Percentiles rank a stretch among this genome's conserved stretches.
Conservation (phyloP, 2,113 vertebrate genomes). For the Tympanuchus pallidicinctus region DNA sequence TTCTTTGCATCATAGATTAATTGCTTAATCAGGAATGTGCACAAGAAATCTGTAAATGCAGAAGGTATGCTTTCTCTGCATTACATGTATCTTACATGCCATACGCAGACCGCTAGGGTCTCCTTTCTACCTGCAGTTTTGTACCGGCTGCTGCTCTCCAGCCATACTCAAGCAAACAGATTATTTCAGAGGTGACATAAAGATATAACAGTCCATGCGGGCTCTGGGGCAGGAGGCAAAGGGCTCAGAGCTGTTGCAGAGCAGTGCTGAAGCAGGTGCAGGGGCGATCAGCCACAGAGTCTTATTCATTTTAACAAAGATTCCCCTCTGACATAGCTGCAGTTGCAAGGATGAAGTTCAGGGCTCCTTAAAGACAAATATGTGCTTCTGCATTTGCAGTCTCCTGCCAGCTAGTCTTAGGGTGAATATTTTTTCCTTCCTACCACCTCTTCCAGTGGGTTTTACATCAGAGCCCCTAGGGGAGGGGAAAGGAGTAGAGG, state of each 20-base stretch:
- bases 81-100: fast-evolving
- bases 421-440: background rate
- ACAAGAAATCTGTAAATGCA: background rate
- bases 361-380: background rate
- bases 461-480: background rate
- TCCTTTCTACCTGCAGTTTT: background rate
- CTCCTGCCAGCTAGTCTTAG: background rate
- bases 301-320: background rate
- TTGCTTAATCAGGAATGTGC: background rate
- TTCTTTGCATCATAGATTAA: background rate
- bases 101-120: background rate
- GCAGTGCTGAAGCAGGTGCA: fast-evolving
- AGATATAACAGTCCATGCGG: fast-evolving
- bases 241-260: background rate
- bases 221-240: background rate
- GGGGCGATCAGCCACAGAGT: fast-evolving
- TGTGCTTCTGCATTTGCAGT: background rate
- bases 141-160: background rate
- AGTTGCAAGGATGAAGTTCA: background rate
- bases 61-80: background rate
- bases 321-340: background rate
- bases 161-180: background rate
- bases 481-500: background rate
- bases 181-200: background rate
- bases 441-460: background rate